Conservation (phyloP, 2,888 invertebrate species). For the Cerastis rubricosa region DNA sequence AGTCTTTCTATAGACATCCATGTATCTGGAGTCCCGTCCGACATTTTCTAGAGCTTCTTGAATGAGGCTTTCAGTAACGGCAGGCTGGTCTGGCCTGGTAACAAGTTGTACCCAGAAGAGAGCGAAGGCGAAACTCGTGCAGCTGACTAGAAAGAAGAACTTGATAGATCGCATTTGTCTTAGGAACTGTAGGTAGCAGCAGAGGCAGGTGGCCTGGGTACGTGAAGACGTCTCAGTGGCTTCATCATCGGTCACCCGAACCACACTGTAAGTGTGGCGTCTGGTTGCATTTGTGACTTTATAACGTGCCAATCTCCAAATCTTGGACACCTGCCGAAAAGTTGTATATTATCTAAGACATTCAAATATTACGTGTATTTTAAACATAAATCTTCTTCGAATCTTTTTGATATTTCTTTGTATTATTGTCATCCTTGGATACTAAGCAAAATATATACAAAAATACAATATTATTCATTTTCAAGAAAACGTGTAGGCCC, state of each 20-base stretch:
- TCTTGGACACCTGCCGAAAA: constrained; percentile 33
- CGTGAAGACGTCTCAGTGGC: constrained; percentile 69
- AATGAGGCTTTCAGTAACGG: constrained; percentile 69
- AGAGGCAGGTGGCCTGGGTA: constrained; percentile 54
- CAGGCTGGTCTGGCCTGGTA: constrained; percentile 57
- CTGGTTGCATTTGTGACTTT: constrained; percentile 56
- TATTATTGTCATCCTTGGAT: no score
- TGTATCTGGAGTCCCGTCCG: constrained; percentile 77
- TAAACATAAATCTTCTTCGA: no score
- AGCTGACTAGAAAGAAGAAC: constrained; percentile 75
- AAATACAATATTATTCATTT: no score
- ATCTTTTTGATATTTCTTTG: no score
- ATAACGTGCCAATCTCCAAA: neutral
- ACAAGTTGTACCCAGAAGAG: constrained; percentile 76
- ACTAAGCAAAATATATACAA: no score
- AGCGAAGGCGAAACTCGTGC: constrained; percentile 73
- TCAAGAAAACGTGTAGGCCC: no score
- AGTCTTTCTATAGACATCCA: constrained; percentile 79
- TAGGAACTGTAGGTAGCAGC: constrained; percentile 60
- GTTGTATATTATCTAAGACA: no score
- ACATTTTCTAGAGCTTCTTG: constrained; percentile 80
- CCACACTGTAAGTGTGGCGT: constrained; percentile 20
- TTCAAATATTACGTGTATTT: no score
- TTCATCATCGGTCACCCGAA: constrained; percentile 71
- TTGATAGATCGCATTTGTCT: constrained; percentile 73